phyloP scores from a whole-genome alignment of 1,140 invertebrate species.

The Dicyema japonicum region DNA sequence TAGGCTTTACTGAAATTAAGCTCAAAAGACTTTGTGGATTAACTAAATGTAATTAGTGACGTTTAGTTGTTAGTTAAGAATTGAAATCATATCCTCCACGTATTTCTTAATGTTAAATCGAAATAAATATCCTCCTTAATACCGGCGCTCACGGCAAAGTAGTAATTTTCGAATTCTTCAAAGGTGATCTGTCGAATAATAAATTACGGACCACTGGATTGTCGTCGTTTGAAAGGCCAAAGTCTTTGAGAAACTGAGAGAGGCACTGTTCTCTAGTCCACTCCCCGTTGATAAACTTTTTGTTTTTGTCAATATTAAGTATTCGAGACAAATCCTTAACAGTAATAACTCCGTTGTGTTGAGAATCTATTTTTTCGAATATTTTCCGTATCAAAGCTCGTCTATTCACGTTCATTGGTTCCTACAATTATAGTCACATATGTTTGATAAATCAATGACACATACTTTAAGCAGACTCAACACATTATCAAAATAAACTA shows the following conservation, averaged over 20 bases:
- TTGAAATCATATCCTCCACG: slow-evolving; percentile 44
- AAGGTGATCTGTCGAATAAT: slow-evolving; percentile 38
- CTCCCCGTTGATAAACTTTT: slow-evolving; percentile 50
- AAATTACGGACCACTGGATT: slow-evolving; percentile 37
- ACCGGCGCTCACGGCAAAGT: slow-evolving; percentile 52
- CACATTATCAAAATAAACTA: slow-evolving; percentile 48
- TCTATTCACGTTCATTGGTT: slow-evolving; percentile 7
- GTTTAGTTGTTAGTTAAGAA: too few relatives aligned
- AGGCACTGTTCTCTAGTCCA: slow-evolving; percentile 51
- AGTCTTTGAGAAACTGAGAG: slow-evolving; percentile 46
- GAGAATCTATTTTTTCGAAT: slow-evolving; percentile 10
- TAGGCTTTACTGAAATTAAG: too few relatives aligned
- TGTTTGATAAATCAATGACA: too few relatives aligned
- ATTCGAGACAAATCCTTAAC: too few relatives aligned
- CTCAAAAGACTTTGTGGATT: too few relatives aligned
- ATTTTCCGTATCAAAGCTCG: slow-evolving; percentile 8
- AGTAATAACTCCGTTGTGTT: slow-evolving; percentile 9
- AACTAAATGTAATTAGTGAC: too few relatives aligned
- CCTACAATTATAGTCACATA: too few relatives aligned
- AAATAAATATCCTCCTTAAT: slow-evolving; percentile 67
- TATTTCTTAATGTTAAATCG: slow-evolving; percentile 60
- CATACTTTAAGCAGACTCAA: slow-evolving; percentile 41
- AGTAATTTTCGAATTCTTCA: slow-evolving; percentile 68
- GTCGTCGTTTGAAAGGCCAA: slow-evolving; percentile 38
- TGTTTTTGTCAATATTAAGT: too few relatives aligned